Evolutionary conservation across 2,113 vertebrate genomes (phyloP), one percentile per base, ranked within the genome.

Genomic region (Phalacrocorax brasilianus): DNA sequence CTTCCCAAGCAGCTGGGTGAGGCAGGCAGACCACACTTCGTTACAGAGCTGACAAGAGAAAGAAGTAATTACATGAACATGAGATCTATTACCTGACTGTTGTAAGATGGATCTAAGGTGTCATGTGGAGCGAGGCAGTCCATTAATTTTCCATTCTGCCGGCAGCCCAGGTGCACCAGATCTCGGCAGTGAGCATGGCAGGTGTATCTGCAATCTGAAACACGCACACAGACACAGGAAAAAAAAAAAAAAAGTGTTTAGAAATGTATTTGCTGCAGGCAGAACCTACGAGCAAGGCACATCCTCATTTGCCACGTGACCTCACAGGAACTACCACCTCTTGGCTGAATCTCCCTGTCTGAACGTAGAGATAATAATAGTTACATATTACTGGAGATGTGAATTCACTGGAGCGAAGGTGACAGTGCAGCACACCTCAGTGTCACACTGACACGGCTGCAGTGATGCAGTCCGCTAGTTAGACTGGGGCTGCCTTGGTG

Each of bases 101-200:
- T 92, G 86, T 56, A 85, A 33, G 75, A 55, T 7, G 91, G 67
- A 23, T 62, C 94, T 56, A 97, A 93, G 55, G 79, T 93, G 93
- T 97, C 96, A 27, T 89, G 88, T 0, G 88, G 30, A 71, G 97
- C 3, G 1, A 70, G 21, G 63, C 94, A 89, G 80, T 93, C 93
- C 55, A 97, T 96, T n/a, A 96, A 65, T 77, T 92, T 98, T 49
- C 95, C 98, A 95, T 97, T 97, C 33, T 53, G 94, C 47, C 97
- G 95, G 89, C 94, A 97, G 92, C 98, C 97, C 91, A 98, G 97
- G 86, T 98, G 98, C 65, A 98, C 97, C 89, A 98, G 95, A 55
- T 98, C 97, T 91, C 16, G 96, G 95, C 98, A 98, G 78, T 97
- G 97, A 88, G 98, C 75, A 16, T 98, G 98, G 47, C 98, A 98